Evolutionary conservation across 2,113 vertebrate species (phyloP), one percentile per base, ranked within the genome.

Genomic region (Atherinomorus stipes): DNA sequence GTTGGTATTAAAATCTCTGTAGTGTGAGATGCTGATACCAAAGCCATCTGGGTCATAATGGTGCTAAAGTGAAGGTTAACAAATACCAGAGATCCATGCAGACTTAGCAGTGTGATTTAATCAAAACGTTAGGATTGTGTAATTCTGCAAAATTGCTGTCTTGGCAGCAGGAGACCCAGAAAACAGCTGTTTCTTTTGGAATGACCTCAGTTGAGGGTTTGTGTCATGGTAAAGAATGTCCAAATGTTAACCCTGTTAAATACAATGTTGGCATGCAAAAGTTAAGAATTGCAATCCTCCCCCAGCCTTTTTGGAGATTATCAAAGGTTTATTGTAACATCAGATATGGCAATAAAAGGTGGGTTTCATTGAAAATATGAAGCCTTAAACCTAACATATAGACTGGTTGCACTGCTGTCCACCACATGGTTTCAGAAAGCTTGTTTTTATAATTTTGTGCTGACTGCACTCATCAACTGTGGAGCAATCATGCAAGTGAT

Each of bases 131-230:
- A 64, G 49, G 58, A 37, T 74, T 49, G 62, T 45, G 65, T 64
- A 49, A 74, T 74, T 31, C 34, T 22, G 40, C 45, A 85, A 58
- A 78, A 53, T 54, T 44, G 42, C 61, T 22, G 38, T 66, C 21
- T 80, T 87, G 80, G 77, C 74, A 69, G 21, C 22, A 47, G 62
- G 49, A 68, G 52, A 78, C 22, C 50, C 25, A 69, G 10, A 60
- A 74, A 83, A 76, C 76, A 85, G 71, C 74, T 76, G 79, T 63
- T 82, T 73, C 28, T 74, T 65, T 44, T 83, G 47, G 44, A 63
- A 64, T 71, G 70, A 83, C 62, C 63, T 80, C 68, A 81, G 22
- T 37, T 67, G 34, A 44, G 73, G 44, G 18, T 65, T 45, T 70
- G 23, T 68, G 40, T 64, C 54, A 52, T 63, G 21, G n/a, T 50